Conservation (phyloP, 2,113 vertebrate species). For the Toxotes chatareus region DNA sequence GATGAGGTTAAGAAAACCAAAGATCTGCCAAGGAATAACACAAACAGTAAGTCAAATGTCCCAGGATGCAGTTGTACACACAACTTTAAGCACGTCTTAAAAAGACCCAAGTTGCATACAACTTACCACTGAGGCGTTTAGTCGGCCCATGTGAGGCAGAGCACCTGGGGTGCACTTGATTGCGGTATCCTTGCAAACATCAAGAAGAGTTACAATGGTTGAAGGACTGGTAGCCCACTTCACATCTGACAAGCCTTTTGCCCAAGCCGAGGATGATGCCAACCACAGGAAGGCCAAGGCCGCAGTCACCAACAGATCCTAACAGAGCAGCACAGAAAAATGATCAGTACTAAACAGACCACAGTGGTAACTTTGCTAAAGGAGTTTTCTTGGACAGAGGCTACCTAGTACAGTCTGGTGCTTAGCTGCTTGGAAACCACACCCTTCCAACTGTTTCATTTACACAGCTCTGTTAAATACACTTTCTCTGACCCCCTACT, state of each 20-base stretch:
- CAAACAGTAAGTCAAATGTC: neutral
- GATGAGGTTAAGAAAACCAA: conserved; percentile 95
- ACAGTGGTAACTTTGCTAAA: neutral
- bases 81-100: neutral
- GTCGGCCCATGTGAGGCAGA: conserved; percentile 89
- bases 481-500: conserved; percentile 35
- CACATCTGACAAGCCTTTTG: conserved; percentile 91
- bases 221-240: conserved; percentile 86
- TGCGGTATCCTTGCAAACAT: conserved; percentile 57
- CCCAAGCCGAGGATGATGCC: conserved; percentile 93
- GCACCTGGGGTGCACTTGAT: conserved; percentile 82
- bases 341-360: neutral
- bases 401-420: neutral
- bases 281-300: conserved; percentile 94
- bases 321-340: conserved; percentile 18
- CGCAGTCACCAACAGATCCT: conserved; percentile 92
- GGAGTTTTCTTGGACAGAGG: neutral
- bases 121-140: conserved; percentile 95
- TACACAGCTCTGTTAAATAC: conserved; percentile 58
- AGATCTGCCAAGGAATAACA: conserved; percentile 83
- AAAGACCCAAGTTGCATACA: neutral
- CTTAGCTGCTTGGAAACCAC: conserved; percentile 27
- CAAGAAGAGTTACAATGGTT: conserved; percentile 70
- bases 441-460: conserved; percentile 57
- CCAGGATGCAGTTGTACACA: neutral